Percentiles rank a stretch among this genome's conserved stretches.
These are phyloP conservation scores for Lomographa bimaculata DNA, from an alignment of 2,888 invertebrate genomes.

Conservation along the genomic window DNA sequence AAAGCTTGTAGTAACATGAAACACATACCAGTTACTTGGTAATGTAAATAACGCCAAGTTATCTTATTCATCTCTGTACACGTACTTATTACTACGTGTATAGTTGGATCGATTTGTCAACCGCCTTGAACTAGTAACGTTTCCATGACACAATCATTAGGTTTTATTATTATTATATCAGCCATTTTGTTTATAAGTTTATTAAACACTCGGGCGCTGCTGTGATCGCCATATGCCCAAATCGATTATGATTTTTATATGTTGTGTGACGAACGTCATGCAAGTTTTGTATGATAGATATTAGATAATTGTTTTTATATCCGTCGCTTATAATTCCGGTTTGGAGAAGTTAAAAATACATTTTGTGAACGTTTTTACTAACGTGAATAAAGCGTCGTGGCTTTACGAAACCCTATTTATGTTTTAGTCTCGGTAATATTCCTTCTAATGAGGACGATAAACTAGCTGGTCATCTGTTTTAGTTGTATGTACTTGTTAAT, in stretches of 20 bases:
- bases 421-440: too few species aligned
- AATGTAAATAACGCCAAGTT: too few species aligned
- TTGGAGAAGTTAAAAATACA: slow-evolving; percentile 1
- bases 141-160: slow-evolving; percentile 40
- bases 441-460: too few species aligned
- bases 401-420: too few species aligned
- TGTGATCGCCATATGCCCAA: slow-evolving; percentile 11
- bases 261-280: slow-evolving; percentile 1
- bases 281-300: too few species aligned
- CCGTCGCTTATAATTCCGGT: slow-evolving; percentile 11
- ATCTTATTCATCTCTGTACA: too few species aligned
- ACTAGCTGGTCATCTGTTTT: too few species aligned
- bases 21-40: too few species aligned
- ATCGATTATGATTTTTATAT: slow-evolving; percentile 14
- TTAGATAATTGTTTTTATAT: background rate
- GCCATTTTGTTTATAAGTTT: slow-evolving; percentile 35
- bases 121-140: slow-evolving; percentile 47
- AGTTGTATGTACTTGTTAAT: too few species aligned
- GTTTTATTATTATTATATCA: slow-evolving; percentile 30
- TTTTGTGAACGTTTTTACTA: slow-evolving; percentile 3
- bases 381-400: too few species aligned
- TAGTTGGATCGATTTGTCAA: slow-evolving; percentile 34
- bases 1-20: too few species aligned
- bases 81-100: too few species aligned
- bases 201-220: slow-evolving; percentile 21